These are phyloP conservation scores for Ophion ellenae DNA, from an alignment of 2,888 invertebrate species.

Conservation along the genomic window DNA sequence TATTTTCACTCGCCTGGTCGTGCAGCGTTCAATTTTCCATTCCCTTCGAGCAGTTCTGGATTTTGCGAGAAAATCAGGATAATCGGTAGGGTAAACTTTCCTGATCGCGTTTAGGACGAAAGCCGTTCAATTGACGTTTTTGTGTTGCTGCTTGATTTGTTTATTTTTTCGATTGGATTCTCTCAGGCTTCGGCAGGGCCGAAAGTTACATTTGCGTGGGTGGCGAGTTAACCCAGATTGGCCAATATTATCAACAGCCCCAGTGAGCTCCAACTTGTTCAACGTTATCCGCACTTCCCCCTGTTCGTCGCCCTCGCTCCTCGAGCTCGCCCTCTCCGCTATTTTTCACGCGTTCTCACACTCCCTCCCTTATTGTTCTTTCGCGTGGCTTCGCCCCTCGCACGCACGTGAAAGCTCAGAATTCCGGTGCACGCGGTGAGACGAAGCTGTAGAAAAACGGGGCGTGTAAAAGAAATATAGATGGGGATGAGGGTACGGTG, in stretches of 20 bases:
- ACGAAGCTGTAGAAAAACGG: neutral
- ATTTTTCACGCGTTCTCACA: neutral
- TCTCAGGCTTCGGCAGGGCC: neutral
- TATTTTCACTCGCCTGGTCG: neutral
- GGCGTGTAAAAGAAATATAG: neutral
- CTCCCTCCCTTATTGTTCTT: constrained; percentile 4
- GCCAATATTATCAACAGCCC: constrained; percentile 73
- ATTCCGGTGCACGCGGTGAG: neutral
- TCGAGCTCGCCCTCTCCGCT: no score
- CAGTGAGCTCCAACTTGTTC: constrained; percentile 1
- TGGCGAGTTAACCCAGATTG: constrained; percentile 77
- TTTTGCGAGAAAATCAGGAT: neutral
- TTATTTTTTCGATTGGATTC: neutral
- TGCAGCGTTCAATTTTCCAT: no score
- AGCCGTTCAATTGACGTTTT: neutral
- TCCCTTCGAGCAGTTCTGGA: neutral
- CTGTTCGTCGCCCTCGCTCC: neutral
- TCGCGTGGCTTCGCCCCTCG: neutral
- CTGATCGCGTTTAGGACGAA: neutral
- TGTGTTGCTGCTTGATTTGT: neutral
- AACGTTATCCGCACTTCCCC: neutral
- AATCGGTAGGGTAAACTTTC: neutral
- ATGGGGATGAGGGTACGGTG: constrained; percentile 2
- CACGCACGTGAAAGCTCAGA: constrained; percentile 9
- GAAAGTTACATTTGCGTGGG: constrained; percentile 49